Evolutionary conservation across 2,888 invertebrate species (phyloP), one percentile per base, ranked within the genome.

Genomic region (Trissolcus brochymenae): DNA sequence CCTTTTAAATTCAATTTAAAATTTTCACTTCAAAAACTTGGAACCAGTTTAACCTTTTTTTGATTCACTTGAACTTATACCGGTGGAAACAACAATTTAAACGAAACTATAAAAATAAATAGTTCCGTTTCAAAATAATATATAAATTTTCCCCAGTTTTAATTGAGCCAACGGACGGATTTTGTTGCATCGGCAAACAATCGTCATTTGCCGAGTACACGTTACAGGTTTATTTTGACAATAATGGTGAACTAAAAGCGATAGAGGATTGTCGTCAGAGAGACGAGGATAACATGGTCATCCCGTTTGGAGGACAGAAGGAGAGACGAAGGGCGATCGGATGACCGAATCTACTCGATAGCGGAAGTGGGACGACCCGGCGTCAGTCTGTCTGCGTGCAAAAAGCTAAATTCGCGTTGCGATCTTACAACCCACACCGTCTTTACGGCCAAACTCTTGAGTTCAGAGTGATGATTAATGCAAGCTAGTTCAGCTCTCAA

Each of bases 341-440:
- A 74, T 77, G 74, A 66, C 56, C 72, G 70, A 60, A 78, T 76
- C 81, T 71, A 76, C 77, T 80, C 70, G 68, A 57, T 50, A 79
- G 80, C 81, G 81, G 80, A 82, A 82, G 81, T 82, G 81, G 82
- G 81, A 82, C 82, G 78, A 61, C 72, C 66, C 56, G 82, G 82
- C 82, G 82, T 79, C 82, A 78, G 75, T 55, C 46, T 60, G 82
- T 82, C 82, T 82, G 79, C 77, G 66, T 75, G 60, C 77, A 82
- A 82, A 82, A 82, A 82, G 77, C 79, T 66, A 67, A 73, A 79
- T 70, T 66, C 78, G 78, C 67, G 66, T 79, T 78, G 72, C 73
- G 57, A 67, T 71, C 46, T 41, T 25, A 46, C 75, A 70, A 25
- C 70, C 65, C 60, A 50, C 76, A 55, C 54, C 57, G 25, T 46